Conservation (phyloP, 2,888 invertebrate species). For the Drosophila mimetica region DNA sequence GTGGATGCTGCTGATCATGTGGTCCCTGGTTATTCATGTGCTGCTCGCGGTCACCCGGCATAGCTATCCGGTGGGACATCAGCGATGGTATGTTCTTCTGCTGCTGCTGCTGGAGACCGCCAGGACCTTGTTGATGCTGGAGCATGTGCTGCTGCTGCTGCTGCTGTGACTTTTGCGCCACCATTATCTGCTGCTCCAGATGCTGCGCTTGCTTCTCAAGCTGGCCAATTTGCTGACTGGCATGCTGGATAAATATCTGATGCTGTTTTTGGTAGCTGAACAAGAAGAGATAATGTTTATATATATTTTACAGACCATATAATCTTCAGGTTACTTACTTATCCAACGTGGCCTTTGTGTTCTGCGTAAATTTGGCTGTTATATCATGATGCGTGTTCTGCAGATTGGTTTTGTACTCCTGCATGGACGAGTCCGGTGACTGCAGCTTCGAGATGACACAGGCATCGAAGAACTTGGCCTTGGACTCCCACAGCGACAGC, state of each 20-base stretch:
- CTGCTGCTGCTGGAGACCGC: conserved; percentile 54
- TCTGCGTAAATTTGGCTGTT: conserved; percentile 90
- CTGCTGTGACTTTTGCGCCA: conserved; percentile 82
- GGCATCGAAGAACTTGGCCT: conserved; percentile 94
- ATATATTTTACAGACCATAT: too few relatives aligned
- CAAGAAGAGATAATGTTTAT: background rate
- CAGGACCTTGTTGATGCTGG: conserved; percentile 81
- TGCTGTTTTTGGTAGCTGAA: conserved; percentile 95
- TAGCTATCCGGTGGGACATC: conserved; percentile 84
- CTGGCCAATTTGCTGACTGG: conserved; percentile 94
- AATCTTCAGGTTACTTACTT: conserved; percentile 84
- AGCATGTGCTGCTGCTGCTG: conserved; percentile 90
- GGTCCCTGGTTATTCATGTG: conserved; percentile 66
- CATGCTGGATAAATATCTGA: conserved; percentile 96
- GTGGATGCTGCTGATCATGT: conserved; percentile 57
- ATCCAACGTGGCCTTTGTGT: conserved; percentile 93
- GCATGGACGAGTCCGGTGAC: conserved; percentile 94
- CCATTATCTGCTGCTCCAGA: conserved; percentile 84
- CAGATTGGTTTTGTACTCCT: conserved; percentile 93
- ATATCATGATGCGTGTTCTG: conserved; percentile 92
- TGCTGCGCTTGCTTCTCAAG: conserved; percentile 91
- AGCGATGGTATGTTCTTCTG: conserved; percentile 76
- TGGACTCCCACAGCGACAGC: conserved; percentile 97
- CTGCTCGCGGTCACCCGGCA: conserved; percentile 75
- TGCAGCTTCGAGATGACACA: conserved; percentile 94